phyloP scores from a whole-genome alignment of 2,797 vertebrate species.

The Halcyon chelicuti region DNA sequence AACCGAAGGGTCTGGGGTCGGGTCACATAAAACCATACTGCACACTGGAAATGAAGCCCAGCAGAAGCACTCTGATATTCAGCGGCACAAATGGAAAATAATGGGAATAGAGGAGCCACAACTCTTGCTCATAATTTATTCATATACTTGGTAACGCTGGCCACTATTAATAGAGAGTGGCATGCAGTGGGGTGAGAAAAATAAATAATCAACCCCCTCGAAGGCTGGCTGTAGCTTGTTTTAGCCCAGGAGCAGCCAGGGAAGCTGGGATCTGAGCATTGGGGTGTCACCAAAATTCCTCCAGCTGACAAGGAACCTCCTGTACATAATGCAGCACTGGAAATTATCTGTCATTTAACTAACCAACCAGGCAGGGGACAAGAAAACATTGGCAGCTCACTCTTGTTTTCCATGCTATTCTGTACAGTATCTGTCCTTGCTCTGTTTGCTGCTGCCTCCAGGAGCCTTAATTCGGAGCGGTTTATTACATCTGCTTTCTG shows the following conservation, averaged over 20 bases:
- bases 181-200: background rate
- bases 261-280: background rate
- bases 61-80: background rate
- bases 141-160: slow-evolving; percentile 4
- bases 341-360: background rate
- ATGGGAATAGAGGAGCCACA: slow-evolving; percentile 18
- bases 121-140: slow-evolving; percentile 44
- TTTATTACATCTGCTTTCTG: background rate
- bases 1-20: background rate
- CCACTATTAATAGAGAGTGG: slow-evolving; percentile 35
- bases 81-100: background rate
- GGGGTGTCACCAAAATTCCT: background rate
- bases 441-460: background rate
- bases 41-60: background rate
- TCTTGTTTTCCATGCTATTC: background rate
- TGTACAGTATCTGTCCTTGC: background rate
- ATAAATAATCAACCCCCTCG: background rate
- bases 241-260: background rate
- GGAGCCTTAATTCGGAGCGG: background rate
- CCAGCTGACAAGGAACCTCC: background rate
- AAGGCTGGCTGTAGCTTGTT: background rate
- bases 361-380: background rate
- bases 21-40: background rate
- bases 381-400: background rate
- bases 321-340: fast-evolving